Evolutionary conservation across 2,797 vertebrate species (phyloP).

Genomic region (Pogoniulus pusillus): DNA sequence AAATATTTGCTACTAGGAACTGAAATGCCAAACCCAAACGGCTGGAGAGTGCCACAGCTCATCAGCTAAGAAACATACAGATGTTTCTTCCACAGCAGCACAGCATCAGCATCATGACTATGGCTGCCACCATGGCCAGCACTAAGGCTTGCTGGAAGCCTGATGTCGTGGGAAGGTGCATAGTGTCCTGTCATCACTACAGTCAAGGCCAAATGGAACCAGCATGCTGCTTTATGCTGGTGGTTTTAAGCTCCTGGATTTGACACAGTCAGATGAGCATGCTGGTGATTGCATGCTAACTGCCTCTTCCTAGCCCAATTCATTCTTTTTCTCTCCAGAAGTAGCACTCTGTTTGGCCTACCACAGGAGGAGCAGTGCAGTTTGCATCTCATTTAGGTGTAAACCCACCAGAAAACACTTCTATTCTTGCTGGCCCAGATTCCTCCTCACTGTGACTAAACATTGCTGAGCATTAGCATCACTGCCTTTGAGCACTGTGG

Average conservation of each 20-base stretch:
- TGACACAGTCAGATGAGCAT: neutral
- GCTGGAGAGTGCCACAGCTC: neutral
- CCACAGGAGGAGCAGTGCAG: neutral
- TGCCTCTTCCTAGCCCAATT: neutral
- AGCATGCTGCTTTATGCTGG: neutral
- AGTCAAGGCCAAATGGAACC: neutral
- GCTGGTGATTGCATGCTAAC: neutral
- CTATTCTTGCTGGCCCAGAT: constrained; percentile 50
- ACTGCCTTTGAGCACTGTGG: neutral
- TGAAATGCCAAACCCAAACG: neutral
- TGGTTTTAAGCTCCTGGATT: neutral
- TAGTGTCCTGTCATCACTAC: neutral
- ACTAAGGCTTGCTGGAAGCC: neutral
- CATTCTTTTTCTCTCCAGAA: neutral
- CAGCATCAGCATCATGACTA: neutral
- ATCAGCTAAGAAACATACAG: neutral
- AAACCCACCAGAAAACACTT: constrained; percentile 33
- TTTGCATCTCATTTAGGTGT: constrained; percentile 36
- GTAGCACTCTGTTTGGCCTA: neutral
- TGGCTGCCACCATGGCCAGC: neutral
- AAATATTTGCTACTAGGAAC: neutral
- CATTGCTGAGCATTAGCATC: neutral
- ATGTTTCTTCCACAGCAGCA: neutral
- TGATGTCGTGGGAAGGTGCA: neutral
- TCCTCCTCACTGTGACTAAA: constrained; percentile 9